phyloP scores from a whole-genome alignment of 2,888 invertebrate genomes.

The Listrodromus nycthemerus region DNA sequence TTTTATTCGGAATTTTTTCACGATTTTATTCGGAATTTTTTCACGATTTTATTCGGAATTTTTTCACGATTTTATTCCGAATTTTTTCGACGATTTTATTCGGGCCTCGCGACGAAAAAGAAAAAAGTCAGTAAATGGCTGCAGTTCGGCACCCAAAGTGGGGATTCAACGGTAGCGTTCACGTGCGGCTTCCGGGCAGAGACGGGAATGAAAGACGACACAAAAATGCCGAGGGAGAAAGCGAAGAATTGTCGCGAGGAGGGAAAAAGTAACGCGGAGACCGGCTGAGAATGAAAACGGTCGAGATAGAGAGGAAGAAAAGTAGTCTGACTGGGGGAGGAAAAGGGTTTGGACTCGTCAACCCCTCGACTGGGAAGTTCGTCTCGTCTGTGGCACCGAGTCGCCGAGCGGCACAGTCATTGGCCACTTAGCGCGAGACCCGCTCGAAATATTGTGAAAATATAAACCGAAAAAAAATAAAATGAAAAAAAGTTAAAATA shows the following conservation, averaged over 20 bases:
- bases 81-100: too few species aligned
- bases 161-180: slow-evolving; percentile 29
- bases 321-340: slow-evolving; percentile 31
- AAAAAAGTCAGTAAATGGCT: slow-evolving; percentile 69
- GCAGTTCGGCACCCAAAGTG: slow-evolving; percentile 67
- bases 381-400: neutral
- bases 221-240: slow-evolving; percentile 13
- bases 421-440: neutral
- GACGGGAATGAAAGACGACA: slow-evolving; percentile 34
- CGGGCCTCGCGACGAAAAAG: neutral
- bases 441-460: neutral
- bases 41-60: too few species aligned
- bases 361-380: slow-evolving; percentile 44
- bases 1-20: too few species aligned
- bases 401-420: neutral
- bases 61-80: too few species aligned
- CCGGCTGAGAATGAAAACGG: slow-evolving; percentile 36
- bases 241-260: slow-evolving; percentile 34
- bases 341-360: slow-evolving; percentile 60
- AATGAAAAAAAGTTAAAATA: neutral
- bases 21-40: too few species aligned
- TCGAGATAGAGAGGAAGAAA: slow-evolving; percentile 34
- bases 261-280: slow-evolving; percentile 44
- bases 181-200: slow-evolving; percentile 3
- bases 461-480: neutral